These are phyloP conservation scores for Pristionchus japonicus DNA, from an alignment of 2,888 invertebrate genomes.

Conservation along the genomic window DNA sequence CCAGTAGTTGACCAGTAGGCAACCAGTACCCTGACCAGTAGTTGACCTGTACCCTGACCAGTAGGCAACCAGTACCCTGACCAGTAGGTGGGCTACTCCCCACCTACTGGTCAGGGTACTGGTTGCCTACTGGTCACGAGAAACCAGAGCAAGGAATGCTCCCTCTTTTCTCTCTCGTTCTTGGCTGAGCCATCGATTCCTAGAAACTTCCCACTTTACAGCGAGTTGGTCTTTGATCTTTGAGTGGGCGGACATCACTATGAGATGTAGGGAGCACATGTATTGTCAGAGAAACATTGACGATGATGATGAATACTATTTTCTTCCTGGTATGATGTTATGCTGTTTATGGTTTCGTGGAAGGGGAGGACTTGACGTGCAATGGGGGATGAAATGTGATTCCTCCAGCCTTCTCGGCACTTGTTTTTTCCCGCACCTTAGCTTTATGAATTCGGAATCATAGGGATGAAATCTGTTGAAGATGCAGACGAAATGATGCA, in stretches of 20 bases:
- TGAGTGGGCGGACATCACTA: background rate
- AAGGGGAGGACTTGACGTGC: background rate
- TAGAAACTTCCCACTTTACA: background rate
- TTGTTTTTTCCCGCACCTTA: background rate
- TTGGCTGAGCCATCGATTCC: background rate
- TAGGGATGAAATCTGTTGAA: background rate
- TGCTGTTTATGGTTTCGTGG: background rate
- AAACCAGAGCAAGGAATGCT: no score
- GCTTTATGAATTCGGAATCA: background rate
- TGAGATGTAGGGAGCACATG: background rate
- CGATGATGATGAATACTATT: background rate
- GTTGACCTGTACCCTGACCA: no score
- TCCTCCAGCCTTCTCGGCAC: background rate
- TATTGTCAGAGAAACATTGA: background rate
- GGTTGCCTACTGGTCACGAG: no score
- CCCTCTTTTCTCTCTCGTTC: background rate
- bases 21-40: no score
- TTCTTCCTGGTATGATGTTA: background rate
- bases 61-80: no score
- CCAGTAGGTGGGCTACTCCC: no score
- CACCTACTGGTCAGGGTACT: no score
- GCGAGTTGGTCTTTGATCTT: background rate
- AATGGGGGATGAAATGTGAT: background rate
- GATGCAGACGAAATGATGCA: background rate
- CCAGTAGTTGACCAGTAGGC: no score